Evolutionary conservation across 2,888 invertebrate genomes (phyloP).

Genomic region (Andrena dorsata): DNA sequence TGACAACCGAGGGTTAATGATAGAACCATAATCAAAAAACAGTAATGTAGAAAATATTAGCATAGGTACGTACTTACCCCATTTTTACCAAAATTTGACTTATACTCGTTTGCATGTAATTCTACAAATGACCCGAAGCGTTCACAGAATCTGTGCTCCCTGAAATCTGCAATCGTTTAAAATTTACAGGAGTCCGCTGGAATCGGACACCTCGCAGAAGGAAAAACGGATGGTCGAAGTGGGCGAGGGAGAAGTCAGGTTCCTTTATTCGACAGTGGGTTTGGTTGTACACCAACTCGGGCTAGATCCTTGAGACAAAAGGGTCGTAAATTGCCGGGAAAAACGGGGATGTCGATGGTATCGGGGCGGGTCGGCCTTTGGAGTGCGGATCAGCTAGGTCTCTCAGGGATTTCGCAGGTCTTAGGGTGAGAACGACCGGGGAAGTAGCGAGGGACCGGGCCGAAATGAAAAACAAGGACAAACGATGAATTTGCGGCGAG

Average conservation of each 20-base stretch:
- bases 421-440: conserved; percentile 9
- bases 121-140: too few species aligned
- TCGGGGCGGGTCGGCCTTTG: conserved; percentile 51
- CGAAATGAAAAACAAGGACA: conserved; percentile 17
- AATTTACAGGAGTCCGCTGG: background rate
- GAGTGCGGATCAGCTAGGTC: conserved; percentile 42
- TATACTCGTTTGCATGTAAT: too few species aligned
- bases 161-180: background rate
- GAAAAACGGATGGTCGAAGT: conserved; percentile 2
- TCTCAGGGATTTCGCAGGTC: conserved; percentile 42
- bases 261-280: conserved; percentile 13
- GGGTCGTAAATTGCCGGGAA: conserved; percentile 72
- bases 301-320: conserved; percentile 73
- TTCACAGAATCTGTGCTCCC: too few species aligned
- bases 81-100: too few species aligned
- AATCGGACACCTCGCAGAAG: background rate
- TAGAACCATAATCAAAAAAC: too few species aligned
- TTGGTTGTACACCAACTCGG: conserved; percentile 30
- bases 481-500: background rate
- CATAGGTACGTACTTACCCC: too few species aligned
- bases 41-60: too few species aligned
- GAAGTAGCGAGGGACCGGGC: conserved; percentile 13
- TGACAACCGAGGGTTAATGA: too few species aligned
- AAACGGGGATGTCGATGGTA: conserved; percentile 67
- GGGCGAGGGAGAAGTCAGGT: conserved; percentile 15